phyloP scores from a whole-genome alignment of 2,888 invertebrate species.

The Osmoderma eremita region DNA sequence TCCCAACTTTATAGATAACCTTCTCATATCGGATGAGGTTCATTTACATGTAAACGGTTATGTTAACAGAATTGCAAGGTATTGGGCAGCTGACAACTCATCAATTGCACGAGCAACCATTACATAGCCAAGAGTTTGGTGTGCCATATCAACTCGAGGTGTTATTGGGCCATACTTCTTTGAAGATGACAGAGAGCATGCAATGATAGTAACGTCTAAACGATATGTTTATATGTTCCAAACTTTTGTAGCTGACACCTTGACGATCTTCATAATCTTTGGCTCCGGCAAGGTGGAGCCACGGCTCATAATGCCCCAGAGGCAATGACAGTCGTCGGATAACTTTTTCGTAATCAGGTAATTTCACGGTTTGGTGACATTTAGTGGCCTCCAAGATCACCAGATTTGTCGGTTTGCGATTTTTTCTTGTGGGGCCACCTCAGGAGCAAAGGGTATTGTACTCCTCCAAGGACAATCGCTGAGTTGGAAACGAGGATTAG shows the following conservation, averaged over 20 bases:
- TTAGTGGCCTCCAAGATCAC: constrained; percentile 4
- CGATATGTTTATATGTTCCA: neutral
- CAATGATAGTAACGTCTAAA: neutral
- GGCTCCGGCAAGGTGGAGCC: constrained; percentile 44
- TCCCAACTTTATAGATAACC: neutral
- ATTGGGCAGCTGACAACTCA: constrained; percentile 44
- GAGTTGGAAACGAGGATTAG: too few species aligned
- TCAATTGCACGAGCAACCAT: constrained; percentile 42
- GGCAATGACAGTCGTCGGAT: neutral
- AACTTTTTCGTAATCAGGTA: neutral
- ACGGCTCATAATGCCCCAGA: constrained; percentile 44
- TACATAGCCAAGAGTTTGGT: constrained; percentile 40
- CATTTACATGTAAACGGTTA: constrained; percentile 8
- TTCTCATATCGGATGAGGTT: constrained; percentile 8
- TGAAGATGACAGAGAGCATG: constrained; percentile 39
- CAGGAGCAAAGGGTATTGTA: too few species aligned
- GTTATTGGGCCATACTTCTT: constrained; percentile 50
- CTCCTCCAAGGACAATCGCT: too few species aligned
- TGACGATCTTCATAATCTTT: neutral
- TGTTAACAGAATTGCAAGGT: constrained; percentile 46
- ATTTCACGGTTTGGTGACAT: constrained; percentile 4
- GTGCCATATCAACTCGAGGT: neutral
- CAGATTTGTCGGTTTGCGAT: too few species aligned
- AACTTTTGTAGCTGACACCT: neutral
- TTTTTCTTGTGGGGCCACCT: too few species aligned